Conservation (phyloP, 2,797 vertebrate species). For the Pygocentrus nattereri region DNA sequence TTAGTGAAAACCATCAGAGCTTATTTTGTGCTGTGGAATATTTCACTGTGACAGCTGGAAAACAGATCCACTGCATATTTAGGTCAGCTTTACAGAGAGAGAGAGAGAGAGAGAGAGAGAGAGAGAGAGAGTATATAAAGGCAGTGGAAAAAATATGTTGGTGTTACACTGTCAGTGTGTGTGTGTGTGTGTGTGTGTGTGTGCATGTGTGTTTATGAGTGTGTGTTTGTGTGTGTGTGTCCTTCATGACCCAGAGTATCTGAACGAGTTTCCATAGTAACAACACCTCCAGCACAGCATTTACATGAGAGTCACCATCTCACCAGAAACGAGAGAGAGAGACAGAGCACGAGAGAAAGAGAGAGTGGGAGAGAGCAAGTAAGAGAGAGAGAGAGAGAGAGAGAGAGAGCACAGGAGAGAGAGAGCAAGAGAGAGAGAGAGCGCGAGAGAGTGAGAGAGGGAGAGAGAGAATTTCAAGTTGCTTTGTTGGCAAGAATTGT, state of each 20-base stretch:
- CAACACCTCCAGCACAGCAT: background rate
- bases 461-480: no score
- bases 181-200: background rate
- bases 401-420: background rate
- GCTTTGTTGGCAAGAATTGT: no score
- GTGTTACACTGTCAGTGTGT: background rate
- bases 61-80: constrained; percentile 22
- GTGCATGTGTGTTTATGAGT: background rate
- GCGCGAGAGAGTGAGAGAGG: constrained; percentile 10
- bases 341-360: background rate
- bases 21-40: background rate
- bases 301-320: background rate
- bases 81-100: background rate
- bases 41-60: constrained; percentile 20
- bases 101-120: background rate
- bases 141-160: background rate
- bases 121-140: background rate
- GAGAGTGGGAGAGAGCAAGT: background rate
- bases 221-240: background rate
- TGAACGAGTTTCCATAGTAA: background rate
- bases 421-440: constrained; percentile 5
- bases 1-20: background rate
- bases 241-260: constrained; percentile 12
- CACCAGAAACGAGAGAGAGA: background rate
- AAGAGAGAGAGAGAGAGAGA: background rate